Conservation (phyloP, 1,140 invertebrate genomes). For the Aphis gossypii region DNA sequence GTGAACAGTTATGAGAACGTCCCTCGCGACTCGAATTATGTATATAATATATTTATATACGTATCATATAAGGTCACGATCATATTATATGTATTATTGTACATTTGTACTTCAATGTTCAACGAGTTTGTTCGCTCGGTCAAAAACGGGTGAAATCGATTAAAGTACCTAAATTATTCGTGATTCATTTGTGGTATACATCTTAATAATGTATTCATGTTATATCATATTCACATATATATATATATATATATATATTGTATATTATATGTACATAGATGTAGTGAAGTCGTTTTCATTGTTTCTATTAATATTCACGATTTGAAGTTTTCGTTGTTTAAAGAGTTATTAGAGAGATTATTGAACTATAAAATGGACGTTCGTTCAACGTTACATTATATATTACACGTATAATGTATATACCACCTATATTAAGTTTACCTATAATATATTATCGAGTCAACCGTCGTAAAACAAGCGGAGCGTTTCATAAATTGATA, state of each 20-base stretch:
- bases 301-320: not conserved
- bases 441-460: not conserved
- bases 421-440: not conserved
- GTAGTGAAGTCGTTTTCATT: not conserved
- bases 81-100: not conserved
- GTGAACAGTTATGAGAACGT: not conserved
- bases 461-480: not conserved
- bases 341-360: not conserved
- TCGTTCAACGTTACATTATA: not conserved
- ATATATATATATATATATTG: not conserved
- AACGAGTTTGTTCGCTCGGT: not conserved
- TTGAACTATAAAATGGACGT: not conserved
- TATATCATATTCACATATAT: not conserved
- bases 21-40: not conserved
- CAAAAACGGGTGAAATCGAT: not conserved
- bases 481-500: not conserved
- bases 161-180: not conserved
- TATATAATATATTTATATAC: not conserved
- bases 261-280: not conserved
- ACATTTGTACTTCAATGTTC: not conserved
- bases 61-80: not conserved
- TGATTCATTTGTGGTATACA: not conserved
- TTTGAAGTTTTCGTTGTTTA: not conserved
- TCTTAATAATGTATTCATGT: not conserved
- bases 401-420: not conserved